These are phyloP conservation scores for Romanogobio albipinnatus DNA, from an alignment of 2,113 vertebrate genomes.

Conservation along the genomic window DNA sequence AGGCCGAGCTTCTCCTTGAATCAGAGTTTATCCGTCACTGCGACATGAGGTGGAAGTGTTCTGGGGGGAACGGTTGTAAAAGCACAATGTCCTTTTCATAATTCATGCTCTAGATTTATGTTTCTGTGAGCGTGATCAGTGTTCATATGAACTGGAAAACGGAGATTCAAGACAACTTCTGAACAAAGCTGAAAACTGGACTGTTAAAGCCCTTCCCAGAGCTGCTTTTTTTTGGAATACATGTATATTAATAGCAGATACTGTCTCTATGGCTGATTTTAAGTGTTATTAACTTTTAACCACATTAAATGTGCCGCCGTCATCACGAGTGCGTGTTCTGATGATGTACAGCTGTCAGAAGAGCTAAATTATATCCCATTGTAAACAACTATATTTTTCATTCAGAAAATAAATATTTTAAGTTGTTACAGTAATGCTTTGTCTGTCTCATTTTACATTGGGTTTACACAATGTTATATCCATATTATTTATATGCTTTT, in stretches of 20 bases:
- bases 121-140: background rate
- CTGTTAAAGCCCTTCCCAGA: background rate
- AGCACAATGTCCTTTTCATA: background rate
- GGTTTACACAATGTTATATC: background rate
- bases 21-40: background rate
- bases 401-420: constrained; percentile 47
- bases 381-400: constrained; percentile 44
- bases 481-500: background rate
- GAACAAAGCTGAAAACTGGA: constrained; percentile 45
- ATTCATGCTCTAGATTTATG: background rate
- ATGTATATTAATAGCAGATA: constrained; percentile 32
- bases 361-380: constrained; percentile 35
- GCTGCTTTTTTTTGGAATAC: constrained; percentile 48
- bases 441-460: background rate
- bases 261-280: constrained; percentile 41
- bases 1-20: background rate
- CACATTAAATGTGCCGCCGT: background rate
- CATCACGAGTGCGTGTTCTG: background rate
- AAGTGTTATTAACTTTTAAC: constrained; percentile 28
- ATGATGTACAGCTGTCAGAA: constrained; percentile 20
- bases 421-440: background rate
- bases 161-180: constrained; percentile 1
- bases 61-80: background rate
- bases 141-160: constrained; percentile 30
- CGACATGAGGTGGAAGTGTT: background rate